Evolutionary conservation across 2,113 vertebrate species (phyloP).

Genomic region (Ptychochromis oligacanthus): DNA sequence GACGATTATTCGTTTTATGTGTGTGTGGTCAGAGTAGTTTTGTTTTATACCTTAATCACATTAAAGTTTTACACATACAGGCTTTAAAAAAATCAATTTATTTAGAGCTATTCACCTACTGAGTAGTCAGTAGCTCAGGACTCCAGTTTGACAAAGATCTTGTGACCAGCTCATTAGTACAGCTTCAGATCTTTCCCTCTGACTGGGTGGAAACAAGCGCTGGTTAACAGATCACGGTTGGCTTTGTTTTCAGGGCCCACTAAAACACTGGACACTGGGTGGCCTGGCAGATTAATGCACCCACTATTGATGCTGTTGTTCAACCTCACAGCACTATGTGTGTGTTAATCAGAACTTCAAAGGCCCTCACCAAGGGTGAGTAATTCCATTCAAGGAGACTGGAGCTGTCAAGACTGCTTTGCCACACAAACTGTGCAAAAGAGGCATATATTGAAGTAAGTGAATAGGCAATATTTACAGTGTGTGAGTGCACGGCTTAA

Average conservation of each 20-base stretch:
- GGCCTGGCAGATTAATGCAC: conserved; percentile 24
- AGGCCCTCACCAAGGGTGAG: neutral
- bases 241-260: conserved; percentile 37
- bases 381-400: conserved; percentile 14
- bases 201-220: conserved; percentile 20
- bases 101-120: neutral
- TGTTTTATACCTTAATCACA: neutral
- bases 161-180: conserved; percentile 45
- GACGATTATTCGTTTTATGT: neutral
- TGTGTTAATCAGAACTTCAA: conserved; percentile 21
- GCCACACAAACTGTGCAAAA: neutral
- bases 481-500: neutral
- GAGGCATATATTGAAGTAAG: neutral
- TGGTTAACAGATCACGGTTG: conserved; percentile 20
- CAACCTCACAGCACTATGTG: neutral
- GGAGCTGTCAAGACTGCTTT: conserved; percentile 23
- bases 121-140: too few species aligned
- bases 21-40: neutral
- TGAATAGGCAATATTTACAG: conserved; percentile 24
- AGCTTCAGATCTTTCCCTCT: conserved; percentile 31
- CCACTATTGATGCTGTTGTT: conserved; percentile 33
- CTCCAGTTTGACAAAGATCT: conserved; percentile 6
- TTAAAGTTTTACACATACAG: neutral
- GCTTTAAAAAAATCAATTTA: neutral
- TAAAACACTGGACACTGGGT: conserved; percentile 45